Evolutionary conservation across 1,140 invertebrate species (phyloP), one percentile per base, ranked within the genome.

Genomic region (Drosophila hydei): DNA sequence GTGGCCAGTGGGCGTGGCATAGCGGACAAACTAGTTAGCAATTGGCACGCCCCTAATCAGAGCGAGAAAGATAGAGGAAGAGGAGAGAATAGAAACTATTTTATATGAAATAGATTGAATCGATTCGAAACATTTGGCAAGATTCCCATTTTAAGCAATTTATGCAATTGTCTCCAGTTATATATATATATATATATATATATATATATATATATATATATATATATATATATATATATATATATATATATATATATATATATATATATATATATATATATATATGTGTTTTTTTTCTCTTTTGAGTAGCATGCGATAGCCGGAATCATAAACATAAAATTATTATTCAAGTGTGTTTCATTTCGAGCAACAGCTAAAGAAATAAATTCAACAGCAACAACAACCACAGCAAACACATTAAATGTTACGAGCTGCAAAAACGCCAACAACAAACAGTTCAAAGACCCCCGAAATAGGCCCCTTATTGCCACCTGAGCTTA

Each of bases 341-440:
- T 47, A 36, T 18, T 54, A 47, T 33, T 33, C 30, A 33, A 33
- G 79, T 77, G 77, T 85, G 76, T 76, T 84, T 85, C 80, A 79
- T 83, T 84, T 76, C 76, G 74, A 48, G 47, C 75, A 78, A 81
- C 55, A 70, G 60, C 75, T 58, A 73, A 59, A 77, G 69, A 23
- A 48, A 42, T 58, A 43, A 78, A 69, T 51, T 55, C 42, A 67
- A 48, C 45, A 27, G 36, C 52, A 55, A 47, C 43, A 55, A 18
- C 16, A 45, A 18, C 36, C 36, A 33, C n/a, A 52, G 33, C n/a
- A 25, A 11, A 38, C 47, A 72, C 76, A 85, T 85, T 69, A 85
- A 79, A 63, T 76, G 76, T 84, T 79, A 85, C 64, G 79, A 70
- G 79, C 56, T 56, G 80, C 79, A 85, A 65, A 80, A 87, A 77